Conservation (phyloP, 2,888 invertebrate species). For the Acanthosepion pharaonis region DNA sequence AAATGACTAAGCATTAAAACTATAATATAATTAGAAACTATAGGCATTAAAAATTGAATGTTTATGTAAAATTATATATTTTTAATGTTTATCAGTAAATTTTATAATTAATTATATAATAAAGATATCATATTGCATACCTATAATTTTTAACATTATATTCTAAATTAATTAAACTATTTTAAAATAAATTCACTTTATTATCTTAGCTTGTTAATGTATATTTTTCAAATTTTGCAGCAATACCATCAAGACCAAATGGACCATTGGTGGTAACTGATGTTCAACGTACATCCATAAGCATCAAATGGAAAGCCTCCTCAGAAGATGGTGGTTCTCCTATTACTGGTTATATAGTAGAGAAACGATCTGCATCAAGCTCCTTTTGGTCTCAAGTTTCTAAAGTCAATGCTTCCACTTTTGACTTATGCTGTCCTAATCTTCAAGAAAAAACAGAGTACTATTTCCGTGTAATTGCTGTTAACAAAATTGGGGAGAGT, state of each 20-base stretch:
- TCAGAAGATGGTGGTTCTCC: constrained; percentile 85
- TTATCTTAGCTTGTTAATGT: background rate
- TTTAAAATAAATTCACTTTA: background rate
- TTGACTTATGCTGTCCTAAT: constrained; percentile 73
- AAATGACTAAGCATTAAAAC: background rate
- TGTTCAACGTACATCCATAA: constrained; percentile 60
- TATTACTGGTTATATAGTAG: constrained; percentile 85
- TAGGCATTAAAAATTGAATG: too few relatives aligned
- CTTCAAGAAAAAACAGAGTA: constrained; percentile 87
- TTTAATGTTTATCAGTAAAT: too few relatives aligned
- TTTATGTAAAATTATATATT: too few relatives aligned
- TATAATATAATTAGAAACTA: background rate
- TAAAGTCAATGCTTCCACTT: constrained; percentile 57
- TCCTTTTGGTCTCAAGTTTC: constrained; percentile 62
- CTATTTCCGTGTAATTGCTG: constrained; percentile 88
- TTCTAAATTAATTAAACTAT: background rate
- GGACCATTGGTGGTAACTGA: constrained; percentile 66
- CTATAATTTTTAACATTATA: background rate
- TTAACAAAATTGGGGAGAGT: constrained; percentile 88
- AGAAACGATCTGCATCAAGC: constrained; percentile 80
- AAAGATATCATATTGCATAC: background rate
- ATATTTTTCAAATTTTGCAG: constrained; percentile 53
- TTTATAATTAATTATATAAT: background rate
- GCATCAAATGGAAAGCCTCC: constrained; percentile 64
- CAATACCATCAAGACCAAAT: constrained; percentile 63